Percentiles rank a stretch among this genome's conserved stretches.
Conservation (phyloP, 2,113 vertebrate species). For the Acrocephalus arundinaceus region DNA sequence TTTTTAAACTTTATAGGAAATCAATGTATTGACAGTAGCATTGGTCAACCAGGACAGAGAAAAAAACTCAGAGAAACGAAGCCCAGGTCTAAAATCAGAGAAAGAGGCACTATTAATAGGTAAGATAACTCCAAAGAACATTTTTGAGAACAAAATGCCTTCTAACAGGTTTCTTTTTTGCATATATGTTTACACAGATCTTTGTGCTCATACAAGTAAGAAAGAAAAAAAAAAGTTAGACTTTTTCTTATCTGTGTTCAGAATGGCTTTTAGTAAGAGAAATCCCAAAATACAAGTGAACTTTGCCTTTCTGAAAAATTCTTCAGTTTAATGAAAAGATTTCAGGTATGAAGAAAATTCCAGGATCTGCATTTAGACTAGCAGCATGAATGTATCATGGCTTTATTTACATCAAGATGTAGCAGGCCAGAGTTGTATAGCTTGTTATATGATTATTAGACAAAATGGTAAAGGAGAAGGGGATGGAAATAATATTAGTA, state of each 20-base stretch:
- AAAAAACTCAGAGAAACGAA: constrained; percentile 77
- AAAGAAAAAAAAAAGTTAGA: not conserved
- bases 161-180: not conserved
- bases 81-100: constrained; percentile 82
- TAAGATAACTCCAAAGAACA: constrained; percentile 63
- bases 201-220: not conserved
- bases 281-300: not conserved
- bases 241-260: not conserved
- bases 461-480: not conserved
- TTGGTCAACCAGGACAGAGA: constrained; percentile 82
- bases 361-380: not conserved
- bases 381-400: not conserved
- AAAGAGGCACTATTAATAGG: constrained; percentile 89
- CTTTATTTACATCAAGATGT: not conserved
- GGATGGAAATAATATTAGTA: not conserved
- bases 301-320: not conserved
- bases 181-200: not conserved
- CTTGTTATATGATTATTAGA: not conserved
- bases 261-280: not conserved
- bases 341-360: not conserved
- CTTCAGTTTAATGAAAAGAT: not conserved
- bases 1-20: constrained; percentile 74
- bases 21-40: constrained; percentile 81
- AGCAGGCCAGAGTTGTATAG: not conserved
- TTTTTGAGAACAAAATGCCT: not conserved